Conservation (phyloP, 2,888 invertebrate genomes). For the Ochropacha duplaris region DNA sequence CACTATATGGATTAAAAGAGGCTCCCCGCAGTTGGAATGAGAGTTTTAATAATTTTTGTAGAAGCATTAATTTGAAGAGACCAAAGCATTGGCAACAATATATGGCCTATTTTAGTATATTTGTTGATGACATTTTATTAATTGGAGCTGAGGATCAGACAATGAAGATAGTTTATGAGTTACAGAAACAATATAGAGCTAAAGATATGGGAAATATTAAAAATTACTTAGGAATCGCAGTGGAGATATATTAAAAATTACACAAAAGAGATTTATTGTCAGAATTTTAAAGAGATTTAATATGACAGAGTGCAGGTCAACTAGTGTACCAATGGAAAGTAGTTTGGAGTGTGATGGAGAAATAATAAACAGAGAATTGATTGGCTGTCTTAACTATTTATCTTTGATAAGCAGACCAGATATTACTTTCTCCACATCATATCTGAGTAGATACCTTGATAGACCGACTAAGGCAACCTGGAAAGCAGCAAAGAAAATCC, state of each 20-base stretch:
- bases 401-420: no score
- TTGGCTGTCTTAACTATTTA: neutral
- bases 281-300: neutral
- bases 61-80: neutral
- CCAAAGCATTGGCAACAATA: neutral
- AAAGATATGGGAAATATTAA: neutral
- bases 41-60: no score
- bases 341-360: neutral
- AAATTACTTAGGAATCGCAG: neutral
- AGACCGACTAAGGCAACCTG: no score
- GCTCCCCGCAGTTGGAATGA: no score
- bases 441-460: no score
- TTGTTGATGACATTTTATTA: neutral
- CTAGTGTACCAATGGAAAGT: neutral
- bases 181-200: neutral
- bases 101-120: neutral
- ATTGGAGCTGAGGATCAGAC: neutral
- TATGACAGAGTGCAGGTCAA: neutral
- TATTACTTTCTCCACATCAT: no score
- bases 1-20: no score
- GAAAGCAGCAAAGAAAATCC: no score
- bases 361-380: neutral
- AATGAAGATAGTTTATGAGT: neutral
- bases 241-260: neutral
- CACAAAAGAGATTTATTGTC: neutral